Evolutionary conservation across 2,888 invertebrate species (phyloP), one percentile per base, ranked within the genome.

Genomic region (Miltochrista miniata): DNA sequence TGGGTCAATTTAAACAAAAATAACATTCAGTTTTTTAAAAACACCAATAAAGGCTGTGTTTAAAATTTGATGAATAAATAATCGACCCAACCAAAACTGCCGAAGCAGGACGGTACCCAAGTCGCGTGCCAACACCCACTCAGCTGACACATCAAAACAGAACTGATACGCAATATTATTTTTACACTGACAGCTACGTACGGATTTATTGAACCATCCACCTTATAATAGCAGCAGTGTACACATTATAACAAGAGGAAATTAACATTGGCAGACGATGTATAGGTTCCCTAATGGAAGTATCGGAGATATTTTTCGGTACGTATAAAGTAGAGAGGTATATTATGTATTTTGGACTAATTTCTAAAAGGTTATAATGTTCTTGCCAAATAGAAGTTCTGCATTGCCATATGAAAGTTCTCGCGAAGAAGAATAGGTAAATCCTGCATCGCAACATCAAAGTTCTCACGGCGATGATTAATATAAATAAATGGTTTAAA

Each of bases 111-210:
- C 49, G 47, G 41, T 18, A 51, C 75, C 61, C 29, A 39, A 61
- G 61, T 82, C 74, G 82, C 82, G 82, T 83, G 81, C 71, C 62
- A 67, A 56, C 67, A 67, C 68, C 76, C 74, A 81, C 74, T 82
- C 74, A 70, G 64, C 70, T 60, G 62, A 74, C 74, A 76, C 76
- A 76, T 81, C 81, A 80, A 81, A 79, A 76, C 63, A 72, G 53
- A 72, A 76, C 70, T 71, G 74, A 80, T 79, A 79, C 79, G 74
- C 71, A 72, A 70, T 72, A 75, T 79, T 75, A 76, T 74, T 74
- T 73, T 59, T 65, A 63, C 70, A 64, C 72, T 70, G 68, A 68
- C 67, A 68, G 65, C 50, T 59, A 51, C 46, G 68, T 65, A 56
- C 63, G 49, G 68, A 68, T 68, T 68, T 68, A 68, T 68, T 59